A percentile compares a stretch with the other conserved stretches of the same genome.
Evolutionary conservation across 2,888 invertebrate genomes (phyloP).

Genomic region (Apodemia zela): DNA sequence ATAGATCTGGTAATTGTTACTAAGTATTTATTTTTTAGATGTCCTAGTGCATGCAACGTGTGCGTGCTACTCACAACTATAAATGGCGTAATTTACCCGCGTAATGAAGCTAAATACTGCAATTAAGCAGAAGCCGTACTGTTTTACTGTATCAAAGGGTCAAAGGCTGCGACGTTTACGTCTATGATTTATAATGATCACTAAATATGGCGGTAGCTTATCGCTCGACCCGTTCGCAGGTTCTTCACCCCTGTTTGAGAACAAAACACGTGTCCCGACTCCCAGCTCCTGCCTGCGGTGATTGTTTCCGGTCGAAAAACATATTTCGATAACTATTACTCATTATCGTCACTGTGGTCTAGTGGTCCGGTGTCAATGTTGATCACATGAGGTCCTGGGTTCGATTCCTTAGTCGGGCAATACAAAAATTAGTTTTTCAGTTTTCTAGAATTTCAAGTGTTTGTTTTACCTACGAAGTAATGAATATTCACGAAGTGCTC

Average conservation of each 20-base stretch:
- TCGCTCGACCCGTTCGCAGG: slow-evolving; percentile 49
- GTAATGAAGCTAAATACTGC: slow-evolving; percentile 7
- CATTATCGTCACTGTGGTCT: too few species aligned
- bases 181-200: slow-evolving; percentile 68
- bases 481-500: too few species aligned
- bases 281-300: neutral
- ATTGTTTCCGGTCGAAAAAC: neutral
- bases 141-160: slow-evolving; percentile 50
- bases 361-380: too few species aligned
- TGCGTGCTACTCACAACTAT: neutral
- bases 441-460: too few species aligned
- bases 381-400: too few species aligned
- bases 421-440: too few species aligned
- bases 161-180: slow-evolving; percentile 54
- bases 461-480: too few species aligned
- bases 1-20: too few species aligned
- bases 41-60: neutral
- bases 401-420: too few species aligned
- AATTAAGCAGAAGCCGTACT: slow-evolving; percentile 6
- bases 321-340: neutral
- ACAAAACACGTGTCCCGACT: slow-evolving; percentile 36
- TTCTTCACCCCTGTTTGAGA: slow-evolving; percentile 58
- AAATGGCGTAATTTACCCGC: neutral
- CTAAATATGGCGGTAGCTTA: slow-evolving; percentile 59
- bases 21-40: too few species aligned